Evolutionary conservation across 2,888 invertebrate species (phyloP).

Genomic region (Penaeus monodon): DNA sequence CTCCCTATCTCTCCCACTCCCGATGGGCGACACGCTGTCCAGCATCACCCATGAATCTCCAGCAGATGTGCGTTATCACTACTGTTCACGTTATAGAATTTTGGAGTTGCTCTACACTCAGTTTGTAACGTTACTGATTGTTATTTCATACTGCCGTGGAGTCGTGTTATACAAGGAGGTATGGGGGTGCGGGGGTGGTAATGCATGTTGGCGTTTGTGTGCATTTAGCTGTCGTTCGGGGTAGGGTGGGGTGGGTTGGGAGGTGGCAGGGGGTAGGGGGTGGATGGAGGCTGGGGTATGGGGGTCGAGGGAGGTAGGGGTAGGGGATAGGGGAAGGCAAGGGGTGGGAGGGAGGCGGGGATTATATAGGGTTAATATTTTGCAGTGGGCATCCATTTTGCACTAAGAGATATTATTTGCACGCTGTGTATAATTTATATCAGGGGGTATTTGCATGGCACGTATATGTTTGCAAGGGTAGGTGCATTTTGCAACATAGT

Average conservation of each 20-base stretch:
- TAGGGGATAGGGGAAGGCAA: background rate
- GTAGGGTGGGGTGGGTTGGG: background rate
- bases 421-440: background rate
- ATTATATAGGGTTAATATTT: too few relatives aligned
- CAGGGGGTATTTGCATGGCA: background rate
- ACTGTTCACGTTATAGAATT: constrained; percentile 48
- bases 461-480: constrained; percentile 6
- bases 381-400: too few relatives aligned
- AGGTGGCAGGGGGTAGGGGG: background rate
- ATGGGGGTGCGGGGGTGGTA: constrained; percentile 12
- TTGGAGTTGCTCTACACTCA: constrained; percentile 19
- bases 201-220: background rate
- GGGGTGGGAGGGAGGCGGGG: background rate
- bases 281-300: background rate
- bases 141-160: constrained; percentile 32
- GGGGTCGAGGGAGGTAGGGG: background rate
- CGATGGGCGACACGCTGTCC: constrained; percentile 27
- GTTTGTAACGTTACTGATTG: constrained; percentile 14
- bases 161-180: constrained; percentile 25
- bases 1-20: constrained; percentile 27
- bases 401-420: constrained; percentile 2
- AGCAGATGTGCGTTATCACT: constrained; percentile 52
- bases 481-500: constrained; percentile 10
- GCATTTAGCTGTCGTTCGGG: background rate
- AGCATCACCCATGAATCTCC: constrained; percentile 44